phyloP scores from a whole-genome alignment of 2,888 invertebrate species.

The Hypercompe scribonia region DNA sequence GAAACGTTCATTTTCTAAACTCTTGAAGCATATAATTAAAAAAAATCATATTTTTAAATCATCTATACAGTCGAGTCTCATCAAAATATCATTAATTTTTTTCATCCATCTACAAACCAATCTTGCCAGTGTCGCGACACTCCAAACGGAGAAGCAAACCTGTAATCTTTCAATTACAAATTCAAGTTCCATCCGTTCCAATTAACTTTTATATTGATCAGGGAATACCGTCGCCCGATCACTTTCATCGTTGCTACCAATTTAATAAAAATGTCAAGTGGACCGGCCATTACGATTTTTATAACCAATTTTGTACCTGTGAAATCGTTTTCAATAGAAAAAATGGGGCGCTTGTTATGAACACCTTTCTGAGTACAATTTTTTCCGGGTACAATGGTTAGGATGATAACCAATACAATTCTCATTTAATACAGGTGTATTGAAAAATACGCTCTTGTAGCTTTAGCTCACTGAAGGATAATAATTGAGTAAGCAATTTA shows the following conservation, averaged over 20 bases:
- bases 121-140: slow-evolving; percentile 57
- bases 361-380: slow-evolving; percentile 11
- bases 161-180: slow-evolving; percentile 79
- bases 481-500: background rate
- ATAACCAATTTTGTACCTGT: slow-evolving; percentile 30
- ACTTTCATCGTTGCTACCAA: slow-evolving; percentile 63
- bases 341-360: slow-evolving; percentile 17
- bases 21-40: slow-evolving; percentile 24
- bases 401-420: slow-evolving; percentile 18
- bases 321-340: slow-evolving; percentile 33
- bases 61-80: slow-evolving; percentile 28
- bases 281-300: slow-evolving; percentile 26
- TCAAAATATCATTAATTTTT: slow-evolving; percentile 47
- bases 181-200: slow-evolving; percentile 77
- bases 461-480: slow-evolving; percentile 3
- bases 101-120: slow-evolving; percentile 36
- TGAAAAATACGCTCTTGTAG: slow-evolving; percentile 9
- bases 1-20: background rate
- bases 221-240: slow-evolving; percentile 59
- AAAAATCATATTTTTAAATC: slow-evolving; percentile 27
- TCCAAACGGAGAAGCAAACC: slow-evolving; percentile 60
- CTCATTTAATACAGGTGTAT: slow-evolving; percentile 10
- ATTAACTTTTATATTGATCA: slow-evolving; percentile 78
- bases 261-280: slow-evolving; percentile 61
- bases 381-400: slow-evolving; percentile 15